phyloP scores from a whole-genome alignment of 1,140 invertebrate genomes.

The Mercenaria mercenaria region DNA sequence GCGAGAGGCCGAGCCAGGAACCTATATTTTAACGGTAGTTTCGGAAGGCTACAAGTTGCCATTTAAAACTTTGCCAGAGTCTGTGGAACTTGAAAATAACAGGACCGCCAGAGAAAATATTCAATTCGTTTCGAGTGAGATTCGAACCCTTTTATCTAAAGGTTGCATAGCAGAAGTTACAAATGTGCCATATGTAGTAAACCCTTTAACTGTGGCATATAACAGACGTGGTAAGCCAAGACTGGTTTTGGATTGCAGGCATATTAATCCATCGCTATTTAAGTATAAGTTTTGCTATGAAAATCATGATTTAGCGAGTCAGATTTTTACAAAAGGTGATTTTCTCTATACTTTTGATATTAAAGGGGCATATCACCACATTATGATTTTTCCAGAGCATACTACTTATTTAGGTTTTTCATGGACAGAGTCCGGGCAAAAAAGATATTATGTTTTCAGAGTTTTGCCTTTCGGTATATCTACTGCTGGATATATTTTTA shows the following conservation, averaged over 20 bases:
- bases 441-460: constrained; percentile 5
- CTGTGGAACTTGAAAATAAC: constrained; percentile 1
- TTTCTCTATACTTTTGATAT: constrained; percentile 18
- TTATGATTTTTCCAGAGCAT: not conserved
- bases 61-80: constrained; percentile 2
- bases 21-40: not conserved
- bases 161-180: constrained; percentile 1
- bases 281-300: constrained; percentile 4
- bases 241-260: constrained; percentile 12
- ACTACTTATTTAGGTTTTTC: not conserved
- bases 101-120: not conserved
- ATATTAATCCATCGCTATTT: constrained; percentile 2
- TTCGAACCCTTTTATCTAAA: not conserved
- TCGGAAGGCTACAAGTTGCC: not conserved
- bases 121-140: not conserved
- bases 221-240: not conserved
- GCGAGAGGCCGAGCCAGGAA: not conserved
- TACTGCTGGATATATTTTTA: constrained; percentile 48
- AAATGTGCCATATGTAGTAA: not conserved
- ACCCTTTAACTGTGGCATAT: not conserved
- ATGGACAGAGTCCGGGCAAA: not conserved
- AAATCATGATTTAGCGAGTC: not conserved
- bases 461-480: constrained; percentile 10
- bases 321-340: not conserved
- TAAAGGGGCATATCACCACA: constrained; percentile 16